A percentile compares a stretch with the other conserved stretches of the same genome.
Evolutionary conservation across 2,113 vertebrate species (phyloP).

Genomic region (Epinephelus lanceolatus): DNA sequence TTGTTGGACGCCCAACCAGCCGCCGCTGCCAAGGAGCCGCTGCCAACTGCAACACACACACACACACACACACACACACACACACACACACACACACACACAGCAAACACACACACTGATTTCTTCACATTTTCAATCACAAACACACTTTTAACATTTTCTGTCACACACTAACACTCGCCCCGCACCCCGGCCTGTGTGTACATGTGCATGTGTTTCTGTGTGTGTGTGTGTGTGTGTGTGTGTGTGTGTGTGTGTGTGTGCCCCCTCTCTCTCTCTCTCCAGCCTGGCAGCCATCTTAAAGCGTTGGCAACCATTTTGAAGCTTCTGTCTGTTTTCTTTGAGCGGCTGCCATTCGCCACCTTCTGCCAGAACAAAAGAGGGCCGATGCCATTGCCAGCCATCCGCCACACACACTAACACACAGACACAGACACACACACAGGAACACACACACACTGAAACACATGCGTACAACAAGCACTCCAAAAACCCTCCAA

Average conservation of each 20-base stretch:
- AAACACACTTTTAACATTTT: conserved; percentile 50
- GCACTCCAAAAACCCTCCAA: conserved; percentile 17
- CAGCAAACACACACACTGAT: conserved; percentile 70
- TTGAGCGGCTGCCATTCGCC: conserved; percentile 84
- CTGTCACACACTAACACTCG: conserved; percentile 45
- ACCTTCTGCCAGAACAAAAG: conserved; percentile 86
- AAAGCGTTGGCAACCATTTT: conserved; percentile 99
- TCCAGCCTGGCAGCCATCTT: conserved; percentile 97
- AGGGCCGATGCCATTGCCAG: conserved; percentile 78
- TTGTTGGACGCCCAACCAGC: conserved; percentile 92
- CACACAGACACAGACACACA: conserved; percentile 9
- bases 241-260: conserved; percentile 18
- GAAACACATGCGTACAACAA: neutral
- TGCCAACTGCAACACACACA: conserved; percentile 90
- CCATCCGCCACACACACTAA: conserved; percentile 28
- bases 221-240: conserved; percentile 30
- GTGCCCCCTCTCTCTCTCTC: conserved; percentile 13
- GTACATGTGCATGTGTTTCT: neutral
- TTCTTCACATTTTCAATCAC: conserved; percentile 41
- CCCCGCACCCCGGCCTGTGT: conserved; percentile 10
- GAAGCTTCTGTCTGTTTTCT: conserved; percentile 90
- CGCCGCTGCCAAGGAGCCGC: conserved; percentile 88
- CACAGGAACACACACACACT: neutral
- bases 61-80: conserved; percentile 73
- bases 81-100: conserved; percentile 85